A percentile compares a stretch with the other conserved stretches of the same genome.
Conservation (phyloP, 2,113 vertebrate genomes). For the Eublepharis macularius region DNA sequence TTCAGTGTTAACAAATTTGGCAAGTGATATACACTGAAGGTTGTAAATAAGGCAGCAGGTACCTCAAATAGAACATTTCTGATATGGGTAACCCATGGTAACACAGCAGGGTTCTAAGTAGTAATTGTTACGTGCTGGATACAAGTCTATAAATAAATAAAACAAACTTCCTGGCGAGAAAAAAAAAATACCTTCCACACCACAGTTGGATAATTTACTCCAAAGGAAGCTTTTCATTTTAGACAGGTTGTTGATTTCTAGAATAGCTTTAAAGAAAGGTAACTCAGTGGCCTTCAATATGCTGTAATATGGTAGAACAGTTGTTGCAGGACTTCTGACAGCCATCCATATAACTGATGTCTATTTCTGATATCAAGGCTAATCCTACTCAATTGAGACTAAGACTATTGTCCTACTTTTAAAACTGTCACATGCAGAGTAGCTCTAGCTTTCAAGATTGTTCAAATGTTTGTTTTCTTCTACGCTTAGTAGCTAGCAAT, state of each 20-base stretch:
- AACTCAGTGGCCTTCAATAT: no score
- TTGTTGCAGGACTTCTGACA: no score
- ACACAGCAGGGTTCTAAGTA: background rate
- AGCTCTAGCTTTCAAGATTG: no score
- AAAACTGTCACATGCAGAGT: no score
- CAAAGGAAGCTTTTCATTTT: background rate
- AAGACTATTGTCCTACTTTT: no score
- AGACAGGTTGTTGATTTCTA: background rate
- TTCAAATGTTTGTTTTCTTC: background rate
- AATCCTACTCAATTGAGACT: no score
- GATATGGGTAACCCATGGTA: background rate
- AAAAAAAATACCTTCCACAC: background rate
- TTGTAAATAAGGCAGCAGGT: background rate
- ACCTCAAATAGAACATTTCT: background rate
- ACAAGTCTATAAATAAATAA: background rate
- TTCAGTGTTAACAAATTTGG: background rate
- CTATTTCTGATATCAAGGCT: no score
- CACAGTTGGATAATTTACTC: background rate
- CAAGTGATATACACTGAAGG: background rate
- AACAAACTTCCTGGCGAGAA: background rate
- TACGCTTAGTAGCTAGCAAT: background rate
- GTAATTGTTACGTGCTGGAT: background rate
- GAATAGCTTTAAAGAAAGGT: no score
- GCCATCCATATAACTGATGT: no score
- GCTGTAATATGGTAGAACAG: no score